Conservation (phyloP, 2,888 invertebrate species). For the Chrysopilus asiliformis region DNA sequence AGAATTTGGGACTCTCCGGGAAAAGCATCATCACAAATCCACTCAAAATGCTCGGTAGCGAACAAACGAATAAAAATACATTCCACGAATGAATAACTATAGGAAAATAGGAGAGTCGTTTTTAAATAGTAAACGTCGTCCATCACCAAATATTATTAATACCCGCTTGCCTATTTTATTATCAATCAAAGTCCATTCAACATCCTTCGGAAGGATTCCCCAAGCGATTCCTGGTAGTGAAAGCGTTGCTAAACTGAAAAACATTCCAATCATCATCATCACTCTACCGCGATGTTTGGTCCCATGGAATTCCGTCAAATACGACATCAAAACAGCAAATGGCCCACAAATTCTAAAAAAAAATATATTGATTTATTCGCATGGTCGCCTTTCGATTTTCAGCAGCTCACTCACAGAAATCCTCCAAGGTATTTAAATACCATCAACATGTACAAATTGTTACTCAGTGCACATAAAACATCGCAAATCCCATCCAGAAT, state of each 20-base stretch:
- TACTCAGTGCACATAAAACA: conserved; percentile 47
- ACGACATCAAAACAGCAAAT: conserved; percentile 56
- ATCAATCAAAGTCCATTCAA: conserved; percentile 1
- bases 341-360: conserved; percentile 52
- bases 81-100: conserved; percentile 47
- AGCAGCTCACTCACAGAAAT: conserved; percentile 53
- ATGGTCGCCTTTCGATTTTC: too few relatives aligned
- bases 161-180: conserved; percentile 1
- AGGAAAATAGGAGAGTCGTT: not conserved
- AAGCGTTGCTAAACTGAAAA: conserved; percentile 49
- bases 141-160: not conserved
- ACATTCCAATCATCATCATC: conserved; percentile 51
- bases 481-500: conserved; percentile 50
- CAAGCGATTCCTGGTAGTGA: conserved; percentile 58
- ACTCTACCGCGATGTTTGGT: conserved; percentile 48
- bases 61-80: conserved; percentile 42
- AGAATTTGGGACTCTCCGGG: conserved; percentile 44
- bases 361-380: too few relatives aligned
- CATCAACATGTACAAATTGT: conserved; percentile 50
- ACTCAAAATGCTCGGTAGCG: conserved; percentile 52
- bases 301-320: conserved; percentile 60
- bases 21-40: conserved; percentile 45
- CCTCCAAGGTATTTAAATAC: conserved; percentile 61
- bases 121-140: not conserved
- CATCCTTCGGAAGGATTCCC: conserved; percentile 48